Evolutionary conservation across 2,113 vertebrate species (phyloP).

Genomic region (Otus sunia): DNA sequence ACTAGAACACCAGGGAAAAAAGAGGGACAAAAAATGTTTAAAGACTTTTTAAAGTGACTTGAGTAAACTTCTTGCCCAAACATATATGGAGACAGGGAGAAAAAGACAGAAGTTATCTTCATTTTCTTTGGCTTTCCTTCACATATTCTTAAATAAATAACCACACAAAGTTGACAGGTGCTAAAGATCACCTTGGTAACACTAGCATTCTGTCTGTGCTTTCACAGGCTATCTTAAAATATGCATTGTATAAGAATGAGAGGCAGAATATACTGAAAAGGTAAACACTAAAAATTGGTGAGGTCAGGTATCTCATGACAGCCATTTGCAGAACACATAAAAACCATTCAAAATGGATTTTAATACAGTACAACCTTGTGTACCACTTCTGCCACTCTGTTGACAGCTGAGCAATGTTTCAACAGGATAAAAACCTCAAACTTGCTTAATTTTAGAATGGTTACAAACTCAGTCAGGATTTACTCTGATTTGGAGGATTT

Average conservation of each 20-base stretch:
- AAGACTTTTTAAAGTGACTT: not conserved
- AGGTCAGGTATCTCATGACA: not conserved
- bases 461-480: not conserved
- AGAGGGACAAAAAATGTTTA: not conserved
- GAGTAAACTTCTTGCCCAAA: not conserved
- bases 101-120: not conserved
- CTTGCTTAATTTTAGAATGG: accelerated
- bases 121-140: not conserved
- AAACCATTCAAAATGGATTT: not conserved
- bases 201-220: not conserved
- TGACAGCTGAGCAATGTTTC: not conserved
- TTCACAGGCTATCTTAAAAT: not conserved
- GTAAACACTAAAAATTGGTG: not conserved
- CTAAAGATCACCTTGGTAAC: not conserved
- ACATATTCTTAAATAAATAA: not conserved
- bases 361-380: not conserved
- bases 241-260: not conserved
- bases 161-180: not conserved
- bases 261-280: not conserved
- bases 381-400: not conserved
- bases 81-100: not conserved
- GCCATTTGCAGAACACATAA: not conserved
- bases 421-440: not conserved
- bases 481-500: not conserved
- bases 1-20: constrained; percentile 69